phyloP scores from a whole-genome alignment of 92 coral and sea anemone genomes.

The Epizoanthus illoricatus region DNA sequence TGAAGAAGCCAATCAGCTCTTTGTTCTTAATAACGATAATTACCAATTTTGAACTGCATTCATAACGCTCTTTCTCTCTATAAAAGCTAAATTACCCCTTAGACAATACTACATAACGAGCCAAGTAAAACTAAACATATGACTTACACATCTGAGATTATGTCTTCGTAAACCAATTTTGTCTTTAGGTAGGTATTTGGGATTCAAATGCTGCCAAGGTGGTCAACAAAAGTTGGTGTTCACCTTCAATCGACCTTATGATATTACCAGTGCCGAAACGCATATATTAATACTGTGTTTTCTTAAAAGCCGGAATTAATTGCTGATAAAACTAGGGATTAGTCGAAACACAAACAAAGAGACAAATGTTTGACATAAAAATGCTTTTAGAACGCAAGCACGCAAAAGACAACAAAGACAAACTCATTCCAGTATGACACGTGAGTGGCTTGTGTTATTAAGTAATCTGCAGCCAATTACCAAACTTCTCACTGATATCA shows the following conservation, averaged over 20 bases:
- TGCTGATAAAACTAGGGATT: not conserved
- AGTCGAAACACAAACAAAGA: slow-evolving; percentile 2
- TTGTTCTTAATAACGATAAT: slow-evolving; percentile 5
- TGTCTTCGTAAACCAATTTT: not conserved
- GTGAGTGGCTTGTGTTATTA: not conserved
- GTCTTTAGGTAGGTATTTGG: not conserved
- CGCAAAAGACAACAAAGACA: not conserved
- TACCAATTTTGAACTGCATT: not conserved
- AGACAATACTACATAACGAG: not conserved
- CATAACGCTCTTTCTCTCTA: not conserved
- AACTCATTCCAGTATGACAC: not conserved
- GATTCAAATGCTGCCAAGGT: not conserved
- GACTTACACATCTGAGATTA: not conserved
- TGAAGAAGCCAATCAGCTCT: not conserved
- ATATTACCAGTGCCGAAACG: not conserved
- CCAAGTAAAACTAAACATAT: not conserved
- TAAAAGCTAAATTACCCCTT: slow-evolving; percentile 2
- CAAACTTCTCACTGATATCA: not conserved
- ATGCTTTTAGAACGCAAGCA: not conserved
- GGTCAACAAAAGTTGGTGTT: not conserved
- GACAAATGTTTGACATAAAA: not conserved
- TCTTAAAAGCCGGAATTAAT: not conserved
- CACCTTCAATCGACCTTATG: not conserved
- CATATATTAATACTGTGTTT: not conserved
- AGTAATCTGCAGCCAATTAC: not conserved